Percentiles rank a stretch among this genome's conserved stretches.
phyloP scores from a whole-genome alignment of 2,888 invertebrate genomes.

The Zygaena filipendulae region DNA sequence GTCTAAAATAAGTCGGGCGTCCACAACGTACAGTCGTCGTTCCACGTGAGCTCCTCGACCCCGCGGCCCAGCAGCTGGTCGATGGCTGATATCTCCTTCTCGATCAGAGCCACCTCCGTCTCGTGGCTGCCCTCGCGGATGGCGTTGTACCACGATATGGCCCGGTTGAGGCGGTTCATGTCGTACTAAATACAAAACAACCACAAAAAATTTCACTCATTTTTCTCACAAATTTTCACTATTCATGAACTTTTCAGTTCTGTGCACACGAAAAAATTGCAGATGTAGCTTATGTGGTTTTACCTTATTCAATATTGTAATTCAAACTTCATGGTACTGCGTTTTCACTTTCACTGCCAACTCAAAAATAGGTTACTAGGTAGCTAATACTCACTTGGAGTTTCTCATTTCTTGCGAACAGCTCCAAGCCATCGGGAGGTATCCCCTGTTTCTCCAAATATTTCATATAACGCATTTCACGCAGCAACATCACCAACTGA shows the following conservation, averaged over 20 bases:
- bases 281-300: too few species aligned
- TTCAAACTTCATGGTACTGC: too few species aligned
- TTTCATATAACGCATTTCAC: conserved; percentile 84
- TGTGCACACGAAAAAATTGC: too few species aligned
- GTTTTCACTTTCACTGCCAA: too few species aligned
- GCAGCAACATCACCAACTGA: conserved; percentile 77
- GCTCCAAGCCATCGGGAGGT: conserved; percentile 68
- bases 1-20: too few species aligned
- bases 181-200: conserved; percentile 41
- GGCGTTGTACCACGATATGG: conserved; percentile 86
- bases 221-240: too few species aligned
- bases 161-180: conserved; percentile 67
- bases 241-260: too few species aligned
- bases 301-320: too few species aligned
- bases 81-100: conserved; percentile 79
- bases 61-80: conserved; percentile 76
- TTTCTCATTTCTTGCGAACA: conserved; percentile 76
- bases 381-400: conserved; percentile 60
- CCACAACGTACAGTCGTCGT: conserved; percentile 80
- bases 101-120: conserved; percentile 82
- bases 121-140: conserved; percentile 77
- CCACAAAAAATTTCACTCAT: too few species aligned
- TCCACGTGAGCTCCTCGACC: conserved; percentile 81
- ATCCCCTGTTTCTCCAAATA: conserved; percentile 73
- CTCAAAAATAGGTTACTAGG: too few species aligned